phyloP scores from a whole-genome alignment of 35 echinoderm and acorn worm species.

The Strongylocentrotus purpuratus region DNA sequence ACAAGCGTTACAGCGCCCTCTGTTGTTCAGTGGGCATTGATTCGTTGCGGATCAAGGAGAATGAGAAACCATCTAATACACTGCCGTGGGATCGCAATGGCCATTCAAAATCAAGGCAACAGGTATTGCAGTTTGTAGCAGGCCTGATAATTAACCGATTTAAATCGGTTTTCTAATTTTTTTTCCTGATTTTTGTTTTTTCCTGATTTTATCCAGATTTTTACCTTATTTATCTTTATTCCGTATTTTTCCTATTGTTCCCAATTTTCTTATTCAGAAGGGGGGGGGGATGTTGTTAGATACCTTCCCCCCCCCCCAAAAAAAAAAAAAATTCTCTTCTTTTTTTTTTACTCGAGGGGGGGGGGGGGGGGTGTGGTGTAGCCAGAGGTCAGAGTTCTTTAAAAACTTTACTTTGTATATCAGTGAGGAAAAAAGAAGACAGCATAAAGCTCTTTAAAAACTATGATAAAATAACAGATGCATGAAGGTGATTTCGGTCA shows the following conservation, averaged over 20 bases:
- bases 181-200: too few relatives aligned
- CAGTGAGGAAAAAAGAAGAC: background rate
- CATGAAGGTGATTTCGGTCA: background rate
- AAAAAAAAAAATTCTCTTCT: too few relatives aligned
- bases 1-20: slow-evolving; percentile 72
- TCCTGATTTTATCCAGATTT: too few relatives aligned
- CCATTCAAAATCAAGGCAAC: slow-evolving; percentile 20
- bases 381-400: background rate
- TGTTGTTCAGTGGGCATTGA: slow-evolving; percentile 78
- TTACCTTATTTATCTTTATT: too few relatives aligned
- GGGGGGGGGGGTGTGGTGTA: too few relatives aligned
- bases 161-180: too few relatives aligned
- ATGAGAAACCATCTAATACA: slow-evolving; percentile 48
- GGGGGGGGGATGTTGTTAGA: too few relatives aligned
- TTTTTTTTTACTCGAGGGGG: too few relatives aligned
- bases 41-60: slow-evolving; percentile 59
- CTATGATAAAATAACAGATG: background rate
- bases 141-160: too few relatives aligned
- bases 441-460: background rate
- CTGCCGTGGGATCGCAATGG: slow-evolving; percentile 45
- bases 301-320: too few relatives aligned
- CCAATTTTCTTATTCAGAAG: too few relatives aligned
- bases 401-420: background rate
- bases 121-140: background rate
- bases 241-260: too few relatives aligned